Evolutionary conservation across 2,888 invertebrate genomes (phyloP), one percentile per base, ranked within the genome.

Genomic region (Philhelius pedissequus): DNA sequence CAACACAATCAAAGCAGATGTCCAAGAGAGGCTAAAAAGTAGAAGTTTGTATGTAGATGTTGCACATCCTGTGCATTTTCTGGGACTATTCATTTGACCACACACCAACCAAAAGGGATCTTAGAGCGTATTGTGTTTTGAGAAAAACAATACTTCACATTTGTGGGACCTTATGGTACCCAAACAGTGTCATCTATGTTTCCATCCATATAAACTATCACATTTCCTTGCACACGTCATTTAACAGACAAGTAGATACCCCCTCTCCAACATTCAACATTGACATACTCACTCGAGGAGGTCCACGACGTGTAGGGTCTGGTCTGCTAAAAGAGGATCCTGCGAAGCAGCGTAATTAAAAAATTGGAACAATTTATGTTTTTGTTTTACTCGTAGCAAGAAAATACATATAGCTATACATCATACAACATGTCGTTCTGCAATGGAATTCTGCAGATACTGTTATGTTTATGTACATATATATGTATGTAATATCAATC

Each of bases 111-210:
- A 9, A 71, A 54, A 71, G 52, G 69, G 84, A 78, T 80, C 80
- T 80, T 80, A 48, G 66, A 71, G 75, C 45, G 71, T 60, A 71
- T 76, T 76, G 54, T 75, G 75, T 80, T 80, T 80, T 68, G 60
- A 76, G 75, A 71, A 75, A 80, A 76, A 70, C 75, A 66, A 80
- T 84, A 75, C 84, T 84, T 84, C 80, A 80, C 84, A 66, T 75
- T 30, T 62, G 70, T 56, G 40, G 58, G 66, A 79, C 69, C 75
- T 79, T 75, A 70, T 70, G 70, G 69, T 58, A 9, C 5, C 43
- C 40, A 60, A 64, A 76, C 71, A 56, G 68, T 58, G 52, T 75
- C 69, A 79, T 43, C 70, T 58, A 9, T n/a, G 15, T 11, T 43
- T 25, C 22, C 38, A 25, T 25, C 22, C 38, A 25, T 38, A 38